Evolutionary conservation across 1,140 invertebrate species (phyloP).

Genomic region (Polypedilum pembai): DNA sequence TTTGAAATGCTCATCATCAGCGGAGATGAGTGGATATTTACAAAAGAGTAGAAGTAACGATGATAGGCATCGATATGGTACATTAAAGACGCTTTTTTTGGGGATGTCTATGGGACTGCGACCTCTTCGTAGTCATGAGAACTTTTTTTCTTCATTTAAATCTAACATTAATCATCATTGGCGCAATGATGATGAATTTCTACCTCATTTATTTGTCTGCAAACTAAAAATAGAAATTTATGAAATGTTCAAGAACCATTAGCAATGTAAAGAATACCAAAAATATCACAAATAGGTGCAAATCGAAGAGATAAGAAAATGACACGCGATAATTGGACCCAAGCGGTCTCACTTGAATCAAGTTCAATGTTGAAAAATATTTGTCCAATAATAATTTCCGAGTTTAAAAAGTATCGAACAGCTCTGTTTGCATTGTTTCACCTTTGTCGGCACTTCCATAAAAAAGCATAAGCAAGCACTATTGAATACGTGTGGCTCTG

Average conservation of each 20-base stretch:
- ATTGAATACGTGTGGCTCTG: background rate
- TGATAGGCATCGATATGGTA: conserved; percentile 22
- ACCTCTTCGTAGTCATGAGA: conserved; percentile 10
- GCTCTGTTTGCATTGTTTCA: background rate
- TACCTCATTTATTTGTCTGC: too few relatives aligned
- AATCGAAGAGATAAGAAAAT: background rate
- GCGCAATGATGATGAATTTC: too few relatives aligned
- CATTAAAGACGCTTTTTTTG: conserved; percentile 13
- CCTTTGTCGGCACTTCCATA: conserved; percentile 7
- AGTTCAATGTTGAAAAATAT: background rate
- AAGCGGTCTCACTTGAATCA: background rate
- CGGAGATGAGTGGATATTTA: background rate
- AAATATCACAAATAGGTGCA: conserved; percentile 2
- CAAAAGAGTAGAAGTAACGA: conserved; percentile 10
- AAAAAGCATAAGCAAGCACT: background rate
- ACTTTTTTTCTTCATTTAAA: background rate
- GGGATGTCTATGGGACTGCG: background rate
- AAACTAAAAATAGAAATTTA: too few relatives aligned
- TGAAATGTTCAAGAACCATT: too few relatives aligned
- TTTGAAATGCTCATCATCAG: conserved; percentile 23
- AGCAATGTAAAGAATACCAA: too few relatives aligned
- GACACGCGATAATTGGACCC: background rate
- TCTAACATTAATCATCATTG: too few relatives aligned
- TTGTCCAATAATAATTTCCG: too few relatives aligned
- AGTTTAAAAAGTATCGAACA: too few relatives aligned